Evolutionary conservation across 1,140 invertebrate species (phyloP).

Genomic region (Drosophila auraria): DNA sequence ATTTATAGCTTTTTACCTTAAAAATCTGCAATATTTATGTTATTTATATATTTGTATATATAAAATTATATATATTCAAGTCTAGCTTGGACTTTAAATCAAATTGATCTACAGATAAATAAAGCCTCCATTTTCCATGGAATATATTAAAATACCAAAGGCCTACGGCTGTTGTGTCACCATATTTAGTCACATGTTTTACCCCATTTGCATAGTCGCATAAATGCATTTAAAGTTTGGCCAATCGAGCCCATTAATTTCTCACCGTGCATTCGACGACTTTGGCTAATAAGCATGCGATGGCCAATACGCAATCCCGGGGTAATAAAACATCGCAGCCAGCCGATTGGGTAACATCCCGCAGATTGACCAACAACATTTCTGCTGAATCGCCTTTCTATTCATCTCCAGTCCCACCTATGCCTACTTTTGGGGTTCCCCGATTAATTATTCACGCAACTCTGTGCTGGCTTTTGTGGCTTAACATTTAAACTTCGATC

Average conservation of each 20-base stretch:
- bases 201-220: conserved; percentile 4
- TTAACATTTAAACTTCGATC: conserved; percentile 14
- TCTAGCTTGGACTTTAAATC: background rate
- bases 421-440: conserved; percentile 7
- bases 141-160: background rate
- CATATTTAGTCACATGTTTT: conserved; percentile 10
- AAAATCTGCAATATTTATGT: background rate
- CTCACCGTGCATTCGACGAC: conserved; percentile 15
- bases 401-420: background rate
- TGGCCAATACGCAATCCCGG: conserved; percentile 20
- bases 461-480: conserved; percentile 1
- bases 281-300: conserved; percentile 41
- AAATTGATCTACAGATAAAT: background rate
- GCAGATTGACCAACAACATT: conserved; percentile 25
- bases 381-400: conserved; percentile 24
- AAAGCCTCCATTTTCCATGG: background rate
- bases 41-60: background rate
- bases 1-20: background rate
- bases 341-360: conserved; percentile 15
- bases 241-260: conserved; percentile 9
- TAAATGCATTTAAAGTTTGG: conserved; percentile 14
- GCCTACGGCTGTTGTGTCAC: background rate
- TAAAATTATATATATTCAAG: background rate
- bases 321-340: conserved; percentile 11
- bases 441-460: conserved; percentile 3